Evolutionary conservation across 2,888 invertebrate species (phyloP), one percentile per base, ranked within the genome.

Genomic region (Xestia sexstrigata): DNA sequence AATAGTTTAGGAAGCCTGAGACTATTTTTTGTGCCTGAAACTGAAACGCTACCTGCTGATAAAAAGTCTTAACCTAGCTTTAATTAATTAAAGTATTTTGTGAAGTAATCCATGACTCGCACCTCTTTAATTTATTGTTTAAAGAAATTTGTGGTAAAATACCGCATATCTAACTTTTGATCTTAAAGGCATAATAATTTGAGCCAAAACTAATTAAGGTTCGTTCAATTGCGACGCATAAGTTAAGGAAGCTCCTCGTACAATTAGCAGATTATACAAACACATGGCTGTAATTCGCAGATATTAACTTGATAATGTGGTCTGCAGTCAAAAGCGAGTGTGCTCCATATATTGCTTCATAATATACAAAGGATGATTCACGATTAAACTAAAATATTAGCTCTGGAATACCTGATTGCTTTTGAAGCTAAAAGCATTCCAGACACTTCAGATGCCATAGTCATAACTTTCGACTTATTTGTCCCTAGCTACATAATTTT

Each of bases 141-240:
- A 20, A 47, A 66, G 26, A 73, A 60, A 49, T 78, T 78, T 73
- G 52, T 63, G 78, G 60, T 70, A 60, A 78, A 81, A 73, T 81
- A 78, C 78, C 66, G 73, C 62, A 62, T 35, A 66, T 35, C 39
- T 23, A 83, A 81, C 78, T 82, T 82, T 83, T 83, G 74, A 79
- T 83, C 74, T 68, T 79, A 82, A 74, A 82, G 60, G 63, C 70
- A 71, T 83, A 52, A 69, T 83, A 69, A 83, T 82, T 83, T 83
- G 60, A 69, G 58, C 26, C 49, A 74, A 80, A 86, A 86, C 73
- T 78, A 84, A 86, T 86, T 84, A 86, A 81, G 77, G 74, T 83
- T 74, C 65, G 74, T 84, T 75, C 60, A 78, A 75, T 68, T 70
- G 68, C 45, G 63, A 74, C 52, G 78, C 63, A 72, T 81, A 76